These are phyloP conservation scores for Macrotrachela quadricornifera DNA, from an alignment of 1,140 invertebrate species.

Conservation along the genomic window DNA sequence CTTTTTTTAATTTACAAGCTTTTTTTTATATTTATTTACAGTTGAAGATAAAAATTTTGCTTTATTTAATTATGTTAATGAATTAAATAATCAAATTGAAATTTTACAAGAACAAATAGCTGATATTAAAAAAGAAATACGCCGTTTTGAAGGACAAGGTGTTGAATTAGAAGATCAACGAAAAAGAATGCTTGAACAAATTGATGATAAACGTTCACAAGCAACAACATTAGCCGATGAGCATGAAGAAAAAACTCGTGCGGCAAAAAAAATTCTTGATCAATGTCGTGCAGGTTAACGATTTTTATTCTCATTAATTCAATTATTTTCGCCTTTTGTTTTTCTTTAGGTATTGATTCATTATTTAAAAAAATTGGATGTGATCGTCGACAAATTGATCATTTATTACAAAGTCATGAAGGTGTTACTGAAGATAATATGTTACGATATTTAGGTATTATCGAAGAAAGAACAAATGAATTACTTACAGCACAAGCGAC, in stretches of 20 bases:
- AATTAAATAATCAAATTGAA: slow-evolving; percentile 61
- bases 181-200: slow-evolving; percentile 23
- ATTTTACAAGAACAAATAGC: slow-evolving; percentile 46
- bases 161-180: slow-evolving; percentile 24
- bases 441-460: slow-evolving; percentile 30
- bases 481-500: slow-evolving; percentile 23
- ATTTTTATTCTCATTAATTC: too few species aligned
- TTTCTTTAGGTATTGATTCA: slow-evolving; percentile 23
- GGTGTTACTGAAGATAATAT: slow-evolving; percentile 27
- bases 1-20: neutral
- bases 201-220: slow-evolving; percentile 19
- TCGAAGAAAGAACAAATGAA: slow-evolving; percentile 30
- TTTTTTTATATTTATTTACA: neutral
- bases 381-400: slow-evolving; percentile 24
- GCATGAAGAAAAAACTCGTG: slow-evolving; percentile 23
- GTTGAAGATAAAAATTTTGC: slow-evolving; percentile 77
- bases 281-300: slow-evolving; percentile 23
- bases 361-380: slow-evolving; percentile 29
- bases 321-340: neutral
- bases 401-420: slow-evolving; percentile 23
- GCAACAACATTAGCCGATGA: slow-evolving; percentile 20
- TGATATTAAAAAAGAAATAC: slow-evolving; percentile 32
- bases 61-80: slow-evolving; percentile 74
- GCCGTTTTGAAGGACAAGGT: slow-evolving; percentile 30
- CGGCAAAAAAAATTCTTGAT: slow-evolving; percentile 29